Evolutionary conservation across 92 coral and sea anemone species (phyloP).

Genomic region (Bergia puertoricense): DNA sequence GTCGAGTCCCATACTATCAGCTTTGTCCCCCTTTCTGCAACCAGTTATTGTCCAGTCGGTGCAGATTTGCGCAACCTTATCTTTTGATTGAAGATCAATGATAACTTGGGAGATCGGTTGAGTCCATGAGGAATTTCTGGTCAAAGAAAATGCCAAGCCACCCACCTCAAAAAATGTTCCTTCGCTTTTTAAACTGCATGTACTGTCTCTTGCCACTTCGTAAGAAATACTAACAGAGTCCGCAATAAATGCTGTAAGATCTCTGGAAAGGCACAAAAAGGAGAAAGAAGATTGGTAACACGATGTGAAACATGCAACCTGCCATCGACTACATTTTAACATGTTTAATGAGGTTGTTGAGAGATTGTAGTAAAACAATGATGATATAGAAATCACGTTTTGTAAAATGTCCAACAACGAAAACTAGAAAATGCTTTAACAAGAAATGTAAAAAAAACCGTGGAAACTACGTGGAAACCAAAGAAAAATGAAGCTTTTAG

Average conservation of each 20-base stretch:
- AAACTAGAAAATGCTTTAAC: no score
- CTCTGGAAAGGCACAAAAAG: constrained; percentile 37
- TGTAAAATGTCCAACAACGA: no score
- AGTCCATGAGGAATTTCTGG: constrained; percentile 74
- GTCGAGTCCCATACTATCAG: constrained; percentile 65
- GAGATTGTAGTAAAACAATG: no score
- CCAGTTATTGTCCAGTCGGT: constrained; percentile 57
- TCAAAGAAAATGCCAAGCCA: constrained; percentile 80
- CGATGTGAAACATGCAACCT: no score
- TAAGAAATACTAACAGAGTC: constrained; percentile 59
- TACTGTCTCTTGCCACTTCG: constrained; percentile 53
- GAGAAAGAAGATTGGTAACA: background rate
- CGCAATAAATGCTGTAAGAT: constrained; percentile 63
- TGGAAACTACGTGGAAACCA: no score
- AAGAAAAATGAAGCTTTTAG: no score
- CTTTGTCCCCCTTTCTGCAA: constrained; percentile 59
- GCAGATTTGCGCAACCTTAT: constrained; percentile 48
- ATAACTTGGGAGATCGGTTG: constrained; percentile 63
- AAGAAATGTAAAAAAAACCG: no score
- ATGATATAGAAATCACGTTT: no score
- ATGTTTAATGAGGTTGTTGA: no score
- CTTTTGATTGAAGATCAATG: constrained; percentile 57
- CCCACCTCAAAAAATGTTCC: constrained; percentile 69
- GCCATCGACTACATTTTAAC: no score
- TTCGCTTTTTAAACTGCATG: constrained; percentile 72